Evolutionary conservation across 2,888 invertebrate genomes (phyloP).

Genomic region (Theretra japonica): DNA sequence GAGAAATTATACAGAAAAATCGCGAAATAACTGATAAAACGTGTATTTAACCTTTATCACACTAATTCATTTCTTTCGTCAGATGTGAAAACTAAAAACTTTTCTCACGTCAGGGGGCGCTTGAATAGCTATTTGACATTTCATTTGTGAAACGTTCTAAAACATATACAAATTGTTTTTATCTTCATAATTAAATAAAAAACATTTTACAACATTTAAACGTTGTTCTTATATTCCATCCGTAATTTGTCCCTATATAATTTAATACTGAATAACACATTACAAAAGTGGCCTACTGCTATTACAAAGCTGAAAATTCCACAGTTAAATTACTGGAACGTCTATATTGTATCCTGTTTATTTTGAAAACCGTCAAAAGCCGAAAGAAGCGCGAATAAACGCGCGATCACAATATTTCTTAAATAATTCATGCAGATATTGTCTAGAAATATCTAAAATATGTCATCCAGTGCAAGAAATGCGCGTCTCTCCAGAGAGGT

Average conservation of each 20-base stretch:
- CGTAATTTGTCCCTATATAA: too few relatives aligned
- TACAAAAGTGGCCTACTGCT: too few relatives aligned
- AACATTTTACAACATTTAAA: too few relatives aligned
- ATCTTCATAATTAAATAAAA: neutral
- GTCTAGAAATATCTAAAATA: slow-evolving; percentile 31
- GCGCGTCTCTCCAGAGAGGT: slow-evolving; percentile 69
- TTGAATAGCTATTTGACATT: neutral
- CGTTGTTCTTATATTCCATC: too few relatives aligned
- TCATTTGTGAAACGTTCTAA: neutral
- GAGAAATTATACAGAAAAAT: slow-evolving; percentile 33
- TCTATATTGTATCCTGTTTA: neutral
- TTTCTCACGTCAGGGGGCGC: slow-evolving; percentile 10
- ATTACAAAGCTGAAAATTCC: too few relatives aligned
- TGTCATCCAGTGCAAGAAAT: slow-evolving; percentile 59
- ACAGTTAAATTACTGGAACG: neutral
- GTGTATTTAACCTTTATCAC: slow-evolving; percentile 42
- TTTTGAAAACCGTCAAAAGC: slow-evolving; percentile 4
- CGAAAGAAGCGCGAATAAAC: neutral
- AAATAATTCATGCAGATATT: neutral
- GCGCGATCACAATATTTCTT: too few relatives aligned
- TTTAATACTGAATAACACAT: too few relatives aligned
- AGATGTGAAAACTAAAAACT: slow-evolving; percentile 27
- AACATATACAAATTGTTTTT: neutral
- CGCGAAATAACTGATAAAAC: slow-evolving; percentile 40
- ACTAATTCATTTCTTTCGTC: slow-evolving; percentile 34